These are phyloP conservation scores for Drosophila rufa DNA, from an alignment of 1,140 invertebrate species.

Conservation along the genomic window DNA sequence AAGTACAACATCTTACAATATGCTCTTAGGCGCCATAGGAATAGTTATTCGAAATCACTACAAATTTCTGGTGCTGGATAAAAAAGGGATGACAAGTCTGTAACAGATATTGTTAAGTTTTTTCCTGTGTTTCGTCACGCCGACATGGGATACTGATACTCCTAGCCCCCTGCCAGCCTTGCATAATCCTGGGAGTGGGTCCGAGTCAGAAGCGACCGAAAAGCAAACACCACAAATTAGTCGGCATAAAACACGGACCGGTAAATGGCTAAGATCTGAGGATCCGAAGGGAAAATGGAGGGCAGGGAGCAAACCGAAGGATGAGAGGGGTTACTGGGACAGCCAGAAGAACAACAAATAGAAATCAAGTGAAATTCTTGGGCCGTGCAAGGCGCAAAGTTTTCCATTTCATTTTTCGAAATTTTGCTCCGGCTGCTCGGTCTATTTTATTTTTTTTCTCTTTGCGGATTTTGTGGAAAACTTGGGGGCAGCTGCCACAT, in stretches of 20 bases:
- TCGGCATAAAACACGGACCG: slow-evolving; percentile 59
- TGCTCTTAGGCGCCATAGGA: neutral
- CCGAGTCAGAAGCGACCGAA: slow-evolving; percentile 59
- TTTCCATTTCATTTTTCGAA: slow-evolving; percentile 48
- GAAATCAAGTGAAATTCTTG: slow-evolving; percentile 59
- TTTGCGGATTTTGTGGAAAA: slow-evolving; percentile 55
- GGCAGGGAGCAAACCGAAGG: neutral
- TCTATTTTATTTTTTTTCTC: slow-evolving; percentile 20
- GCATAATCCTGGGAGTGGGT: slow-evolving; percentile 20
- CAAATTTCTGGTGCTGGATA: slow-evolving; percentile 4
- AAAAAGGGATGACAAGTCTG: slow-evolving; percentile 9
- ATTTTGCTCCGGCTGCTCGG: slow-evolving; percentile 11
- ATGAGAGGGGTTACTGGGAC: neutral
- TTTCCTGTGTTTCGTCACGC: slow-evolving; percentile 21
- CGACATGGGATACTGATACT: slow-evolving; percentile 71
- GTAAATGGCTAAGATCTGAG: slow-evolving; percentile 39
- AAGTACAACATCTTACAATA: slow-evolving; percentile 4
- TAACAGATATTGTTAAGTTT: slow-evolving; percentile 11
- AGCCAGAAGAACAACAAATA: slow-evolving; percentile 37
- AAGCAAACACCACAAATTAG: slow-evolving; percentile 82
- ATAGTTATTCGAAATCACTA: neutral
- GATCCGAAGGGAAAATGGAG: slow-evolving; percentile 4
- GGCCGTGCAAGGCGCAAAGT: slow-evolving; percentile 38
- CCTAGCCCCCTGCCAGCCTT: slow-evolving; percentile 5
- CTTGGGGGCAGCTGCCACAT: slow-evolving; percentile 73